These are phyloP conservation scores for Nilaparvata lugens DNA, from an alignment of 1,140 invertebrate genomes.

Conservation along the genomic window DNA sequence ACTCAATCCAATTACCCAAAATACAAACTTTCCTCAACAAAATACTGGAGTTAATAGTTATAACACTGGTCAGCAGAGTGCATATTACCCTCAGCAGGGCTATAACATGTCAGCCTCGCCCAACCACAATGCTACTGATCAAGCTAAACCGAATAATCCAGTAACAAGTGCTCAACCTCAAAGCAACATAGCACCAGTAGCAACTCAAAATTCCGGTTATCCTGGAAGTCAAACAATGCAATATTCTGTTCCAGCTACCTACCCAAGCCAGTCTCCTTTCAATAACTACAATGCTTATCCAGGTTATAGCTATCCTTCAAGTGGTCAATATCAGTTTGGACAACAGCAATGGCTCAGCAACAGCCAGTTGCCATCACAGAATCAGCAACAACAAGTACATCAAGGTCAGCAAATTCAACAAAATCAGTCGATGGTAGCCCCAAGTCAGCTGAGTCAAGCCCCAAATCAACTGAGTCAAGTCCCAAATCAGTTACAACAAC, in stretches of 20 bases:
- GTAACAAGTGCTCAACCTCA: too few species aligned
- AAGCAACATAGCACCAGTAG: too few species aligned
- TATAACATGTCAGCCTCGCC: background rate
- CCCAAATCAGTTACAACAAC: too few species aligned
- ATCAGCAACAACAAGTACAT: conserved; percentile 12
- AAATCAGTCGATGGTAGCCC: background rate
- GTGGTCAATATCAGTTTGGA: background rate
- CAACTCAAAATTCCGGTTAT: background rate
- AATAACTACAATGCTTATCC: background rate
- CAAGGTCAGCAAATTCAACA: conserved; percentile 2
- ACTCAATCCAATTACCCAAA: background rate
- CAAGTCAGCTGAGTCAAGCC: too few species aligned
- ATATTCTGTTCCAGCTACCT: background rate
- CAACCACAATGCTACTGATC: background rate
- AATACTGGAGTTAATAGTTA: too few species aligned
- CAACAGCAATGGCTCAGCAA: background rate
- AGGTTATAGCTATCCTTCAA: background rate
- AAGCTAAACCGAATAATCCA: background rate
- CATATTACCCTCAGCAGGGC: too few species aligned
- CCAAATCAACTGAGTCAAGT: too few species aligned
- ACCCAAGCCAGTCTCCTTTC: background rate
- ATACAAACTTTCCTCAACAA: too few species aligned
- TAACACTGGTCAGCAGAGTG: too few species aligned
- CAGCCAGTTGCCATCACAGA: background rate
- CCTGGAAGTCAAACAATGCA: background rate